Evolutionary conservation across 2,888 invertebrate genomes (phyloP).

Genomic region (Polymixis flavicincta): DNA sequence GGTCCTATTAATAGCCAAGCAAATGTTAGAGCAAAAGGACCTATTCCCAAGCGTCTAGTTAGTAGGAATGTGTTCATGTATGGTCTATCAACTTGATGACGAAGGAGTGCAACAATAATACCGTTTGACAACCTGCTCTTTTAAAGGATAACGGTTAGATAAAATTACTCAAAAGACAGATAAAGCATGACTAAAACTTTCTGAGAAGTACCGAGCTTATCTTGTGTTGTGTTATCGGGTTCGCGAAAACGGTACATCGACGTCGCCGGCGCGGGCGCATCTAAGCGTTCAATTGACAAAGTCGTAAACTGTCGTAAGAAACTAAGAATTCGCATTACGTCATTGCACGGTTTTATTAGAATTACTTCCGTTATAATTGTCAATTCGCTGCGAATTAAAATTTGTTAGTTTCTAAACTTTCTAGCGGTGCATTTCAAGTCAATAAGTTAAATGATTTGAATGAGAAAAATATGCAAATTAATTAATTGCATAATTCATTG

Average conservation of each 20-base stretch:
- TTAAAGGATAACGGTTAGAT: constrained; percentile 44
- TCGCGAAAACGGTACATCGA: constrained; percentile 50
- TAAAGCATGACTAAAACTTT: constrained; percentile 54
- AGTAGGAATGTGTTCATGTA: constrained; percentile 13
- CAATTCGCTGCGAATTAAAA: constrained; percentile 41
- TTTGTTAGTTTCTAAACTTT: constrained; percentile 50
- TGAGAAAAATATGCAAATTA: constrained; percentile 25
- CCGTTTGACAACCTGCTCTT: constrained; percentile 41
- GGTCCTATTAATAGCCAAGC: constrained; percentile 22
- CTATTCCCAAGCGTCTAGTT: constrained; percentile 3
- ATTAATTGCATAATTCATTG: background rate
- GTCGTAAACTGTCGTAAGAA: constrained; percentile 50
- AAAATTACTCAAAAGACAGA: constrained; percentile 49
- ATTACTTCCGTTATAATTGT: constrained; percentile 52
- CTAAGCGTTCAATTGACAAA: constrained; percentile 56
- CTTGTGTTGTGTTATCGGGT: constrained; percentile 60
- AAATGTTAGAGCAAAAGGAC: constrained; percentile 23
- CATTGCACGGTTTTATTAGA: constrained; percentile 50
- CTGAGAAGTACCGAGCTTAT: constrained; percentile 63
- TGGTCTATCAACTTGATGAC: constrained; percentile 14
- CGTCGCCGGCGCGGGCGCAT: constrained; percentile 46
- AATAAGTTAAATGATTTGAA: constrained; percentile 24
- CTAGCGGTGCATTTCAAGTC: constrained; percentile 22
- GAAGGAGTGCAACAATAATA: constrained; percentile 25
- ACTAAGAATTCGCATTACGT: constrained; percentile 61